phyloP scores from a whole-genome alignment of 92 coral and sea anemone genomes.

The Zoanthus gigantus region DNA sequence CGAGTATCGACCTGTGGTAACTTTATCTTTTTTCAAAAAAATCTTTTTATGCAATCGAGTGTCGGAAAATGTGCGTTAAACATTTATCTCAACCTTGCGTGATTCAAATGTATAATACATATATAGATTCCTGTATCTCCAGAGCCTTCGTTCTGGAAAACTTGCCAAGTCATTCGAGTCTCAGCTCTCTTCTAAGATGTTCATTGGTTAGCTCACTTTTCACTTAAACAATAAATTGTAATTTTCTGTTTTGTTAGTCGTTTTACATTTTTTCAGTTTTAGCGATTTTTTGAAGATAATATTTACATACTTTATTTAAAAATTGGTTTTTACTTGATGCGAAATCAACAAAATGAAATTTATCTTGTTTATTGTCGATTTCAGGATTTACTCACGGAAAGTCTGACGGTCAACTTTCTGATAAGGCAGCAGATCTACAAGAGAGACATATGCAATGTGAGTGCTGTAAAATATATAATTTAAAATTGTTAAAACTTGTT shows the following conservation, averaged over 20 bases:
- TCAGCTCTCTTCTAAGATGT: neutral
- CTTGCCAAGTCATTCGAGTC: conserved; percentile 21
- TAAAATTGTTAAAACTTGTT: neutral
- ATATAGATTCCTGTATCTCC: too few species aligned
- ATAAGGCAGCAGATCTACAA: conserved; percentile 59
- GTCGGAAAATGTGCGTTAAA: neutral
- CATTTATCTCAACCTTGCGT: neutral
- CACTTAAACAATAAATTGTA: neutral
- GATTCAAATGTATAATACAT: neutral
- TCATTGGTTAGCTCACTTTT: neutral
- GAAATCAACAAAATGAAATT: neutral
- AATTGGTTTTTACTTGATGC: conserved; percentile 2
- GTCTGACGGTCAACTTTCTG: conserved; percentile 71
- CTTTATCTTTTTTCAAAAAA: neutral
- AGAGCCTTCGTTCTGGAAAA: conserved; percentile 1
- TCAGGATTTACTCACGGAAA: conserved; percentile 74
- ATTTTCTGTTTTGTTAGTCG: neutral
- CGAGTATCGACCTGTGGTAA: neutral
- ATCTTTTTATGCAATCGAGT: neutral
- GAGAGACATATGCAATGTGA: conserved; percentile 74
- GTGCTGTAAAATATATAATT: conserved; percentile 22
- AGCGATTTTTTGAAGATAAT: neutral
- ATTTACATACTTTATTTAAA: neutral
- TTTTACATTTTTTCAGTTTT: neutral
- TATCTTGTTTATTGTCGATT: conserved; percentile 22